Evolutionary conservation across 2,888 invertebrate genomes (phyloP).

Genomic region (Sminthurides aquaticus): DNA sequence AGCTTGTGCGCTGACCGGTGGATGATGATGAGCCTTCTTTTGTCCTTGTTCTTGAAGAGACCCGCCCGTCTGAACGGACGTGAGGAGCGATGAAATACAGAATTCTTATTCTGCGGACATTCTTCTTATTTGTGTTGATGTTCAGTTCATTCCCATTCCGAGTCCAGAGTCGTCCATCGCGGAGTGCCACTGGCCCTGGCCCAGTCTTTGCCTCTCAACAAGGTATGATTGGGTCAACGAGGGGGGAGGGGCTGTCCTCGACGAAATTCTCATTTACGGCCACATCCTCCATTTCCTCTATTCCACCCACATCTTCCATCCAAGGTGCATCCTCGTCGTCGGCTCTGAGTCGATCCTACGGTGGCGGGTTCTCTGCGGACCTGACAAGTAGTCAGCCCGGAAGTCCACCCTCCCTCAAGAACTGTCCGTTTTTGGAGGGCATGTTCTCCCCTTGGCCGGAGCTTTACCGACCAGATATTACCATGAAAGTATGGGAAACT

Average conservation of each 20-base stretch:
- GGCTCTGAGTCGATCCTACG: neutral
- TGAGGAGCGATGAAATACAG: slow-evolving; percentile 43
- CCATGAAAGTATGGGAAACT: slow-evolving; percentile 41
- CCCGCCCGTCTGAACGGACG: slow-evolving; percentile 19
- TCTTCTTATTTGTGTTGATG: slow-evolving; percentile 42
- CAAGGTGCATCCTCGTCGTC: slow-evolving; percentile 9
- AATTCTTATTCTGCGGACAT: slow-evolving; percentile 41
- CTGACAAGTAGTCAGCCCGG: neutral
- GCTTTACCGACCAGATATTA: slow-evolving; percentile 38
- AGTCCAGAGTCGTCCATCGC: slow-evolving; percentile 40
- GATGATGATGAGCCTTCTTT: slow-evolving; percentile 9
- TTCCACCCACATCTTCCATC: slow-evolving; percentile 8
- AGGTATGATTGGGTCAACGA: neutral
- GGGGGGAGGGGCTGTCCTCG: neutral
- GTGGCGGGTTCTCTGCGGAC: slow-evolving; percentile 8
- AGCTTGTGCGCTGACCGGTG: neutral
- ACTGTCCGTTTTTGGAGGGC: slow-evolving; percentile 40
- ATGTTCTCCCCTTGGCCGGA: slow-evolving; percentile 35
- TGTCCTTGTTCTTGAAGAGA: slow-evolving; percentile 15
- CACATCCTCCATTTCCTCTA: neutral
- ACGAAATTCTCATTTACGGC: neutral
- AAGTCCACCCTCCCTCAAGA: slow-evolving; percentile 7
- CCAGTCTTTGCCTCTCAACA: slow-evolving; percentile 23
- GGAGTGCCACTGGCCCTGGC: slow-evolving; percentile 38
- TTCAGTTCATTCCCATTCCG: slow-evolving; percentile 43